phyloP scores from a whole-genome alignment of 1,140 invertebrate species.

The Danaus plexippus region DNA sequence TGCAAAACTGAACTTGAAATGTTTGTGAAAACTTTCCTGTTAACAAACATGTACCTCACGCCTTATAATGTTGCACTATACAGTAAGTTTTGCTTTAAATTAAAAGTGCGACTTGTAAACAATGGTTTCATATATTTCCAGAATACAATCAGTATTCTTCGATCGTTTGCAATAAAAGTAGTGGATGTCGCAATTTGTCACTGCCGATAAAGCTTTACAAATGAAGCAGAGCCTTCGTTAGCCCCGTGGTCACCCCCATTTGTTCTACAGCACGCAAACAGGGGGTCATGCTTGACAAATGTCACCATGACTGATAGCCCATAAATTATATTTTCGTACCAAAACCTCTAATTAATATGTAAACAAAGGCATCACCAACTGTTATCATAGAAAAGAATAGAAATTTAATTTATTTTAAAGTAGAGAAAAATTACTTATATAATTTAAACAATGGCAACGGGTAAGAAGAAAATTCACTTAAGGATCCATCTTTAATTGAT shows the following conservation, averaged over 20 bases:
- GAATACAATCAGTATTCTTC: conserved; percentile 19
- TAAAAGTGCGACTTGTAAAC: conserved; percentile 1
- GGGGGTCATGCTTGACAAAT: conserved; percentile 44
- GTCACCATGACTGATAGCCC: conserved; percentile 27
- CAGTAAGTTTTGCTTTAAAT: not conserved
- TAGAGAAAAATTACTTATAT: no score
- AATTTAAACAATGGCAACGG: conserved; percentile 36
- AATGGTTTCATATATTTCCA: conserved; percentile 15
- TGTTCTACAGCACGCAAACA: conserved; percentile 47
- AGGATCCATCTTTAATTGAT: conserved; percentile 67
- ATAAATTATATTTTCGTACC: conserved; percentile 25
- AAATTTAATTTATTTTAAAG: conserved; percentile 1
- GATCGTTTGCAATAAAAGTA: conserved; percentile 52
- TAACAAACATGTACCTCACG: conserved; percentile 6
- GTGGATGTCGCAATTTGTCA: conserved; percentile 56
- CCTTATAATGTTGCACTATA: conserved; percentile 1
- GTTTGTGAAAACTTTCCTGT: conserved; percentile 16
- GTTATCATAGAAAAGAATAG: conserved; percentile 15
- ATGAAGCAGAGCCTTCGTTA: conserved; percentile 50
- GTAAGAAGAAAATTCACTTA: conserved; percentile 61
- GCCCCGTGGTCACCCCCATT: conserved; percentile 40
- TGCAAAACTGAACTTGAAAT: conserved; percentile 45
- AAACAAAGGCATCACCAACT: conserved; percentile 17
- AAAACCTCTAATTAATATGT: conserved; percentile 7
- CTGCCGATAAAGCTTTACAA: conserved; percentile 57